Evolutionary conservation across 1,140 invertebrate species (phyloP).

Genomic region (Samia ricini): DNA sequence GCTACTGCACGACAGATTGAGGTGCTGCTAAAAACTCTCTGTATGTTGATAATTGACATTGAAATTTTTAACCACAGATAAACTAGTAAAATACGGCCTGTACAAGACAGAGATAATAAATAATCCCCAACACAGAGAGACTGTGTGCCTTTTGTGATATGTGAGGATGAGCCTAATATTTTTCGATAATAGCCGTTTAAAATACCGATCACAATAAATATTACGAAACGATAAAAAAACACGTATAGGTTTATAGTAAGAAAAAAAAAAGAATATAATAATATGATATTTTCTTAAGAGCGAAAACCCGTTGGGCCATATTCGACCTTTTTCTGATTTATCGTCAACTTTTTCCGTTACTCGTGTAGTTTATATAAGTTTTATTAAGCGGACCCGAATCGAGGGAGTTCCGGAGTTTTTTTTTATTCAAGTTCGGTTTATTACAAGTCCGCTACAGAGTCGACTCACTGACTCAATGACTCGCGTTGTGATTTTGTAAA

Average conservation of each 20-base stretch:
- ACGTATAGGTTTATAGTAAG: not conserved
- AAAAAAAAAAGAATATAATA: not conserved
- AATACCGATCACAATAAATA: not conserved
- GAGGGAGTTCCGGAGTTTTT: constrained; percentile 48
- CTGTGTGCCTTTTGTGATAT: too few species aligned
- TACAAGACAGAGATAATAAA: too few species aligned
- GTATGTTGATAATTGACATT: too few species aligned
- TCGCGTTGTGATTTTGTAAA: not conserved
- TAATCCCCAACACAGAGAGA: too few species aligned
- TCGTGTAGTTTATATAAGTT: constrained; percentile 38
- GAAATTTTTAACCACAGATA: too few species aligned
- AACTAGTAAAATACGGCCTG: too few species aligned
- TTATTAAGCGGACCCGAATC: constrained; percentile 40
- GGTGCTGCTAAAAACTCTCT: too few species aligned
- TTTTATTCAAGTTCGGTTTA: constrained; percentile 4
- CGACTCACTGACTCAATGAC: too few species aligned
- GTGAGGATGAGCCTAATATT: not conserved
- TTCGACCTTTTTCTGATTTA: constrained; percentile 58
- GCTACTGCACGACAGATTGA: too few species aligned
- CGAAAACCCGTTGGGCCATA: constrained; percentile 30
- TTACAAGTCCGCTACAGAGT: too few species aligned
- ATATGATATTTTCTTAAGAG: not conserved
- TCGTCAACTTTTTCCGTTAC: constrained; percentile 30
- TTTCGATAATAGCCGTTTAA: not conserved
- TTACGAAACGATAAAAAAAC: not conserved